Evolutionary conservation across 2,888 invertebrate species (phyloP).

Genomic region (Thereva nobilitata): DNA sequence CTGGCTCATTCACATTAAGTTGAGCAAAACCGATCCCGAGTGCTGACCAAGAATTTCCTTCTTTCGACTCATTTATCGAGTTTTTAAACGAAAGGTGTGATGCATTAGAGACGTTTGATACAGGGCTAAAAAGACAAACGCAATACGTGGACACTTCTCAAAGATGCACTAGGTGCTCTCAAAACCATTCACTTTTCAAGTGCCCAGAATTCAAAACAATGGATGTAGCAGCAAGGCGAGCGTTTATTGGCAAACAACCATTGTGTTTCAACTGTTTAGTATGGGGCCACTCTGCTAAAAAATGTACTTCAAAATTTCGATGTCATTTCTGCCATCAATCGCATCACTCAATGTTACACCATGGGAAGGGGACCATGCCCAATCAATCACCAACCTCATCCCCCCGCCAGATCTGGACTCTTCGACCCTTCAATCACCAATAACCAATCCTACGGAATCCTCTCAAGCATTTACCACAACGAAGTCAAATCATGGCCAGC

Average conservation of each 20-base stretch:
- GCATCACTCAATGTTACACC: conserved; percentile 6
- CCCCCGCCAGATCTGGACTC: too few species aligned
- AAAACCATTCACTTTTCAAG: neutral
- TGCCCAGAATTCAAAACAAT: conserved; percentile 13
- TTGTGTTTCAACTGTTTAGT: conserved; percentile 23
- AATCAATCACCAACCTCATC: too few species aligned
- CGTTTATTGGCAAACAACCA: neutral
- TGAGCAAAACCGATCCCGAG: conserved; percentile 8
- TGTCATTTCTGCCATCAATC: conserved; percentile 12
- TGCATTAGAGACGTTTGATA: conserved; percentile 9
- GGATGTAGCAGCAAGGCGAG: neutral
- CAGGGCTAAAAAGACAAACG: neutral
- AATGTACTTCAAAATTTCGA: neutral
- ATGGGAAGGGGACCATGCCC: too few species aligned
- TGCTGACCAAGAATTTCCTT: neutral
- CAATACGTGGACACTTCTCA: neutral
- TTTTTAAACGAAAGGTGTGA: neutral
- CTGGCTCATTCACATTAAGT: neutral
- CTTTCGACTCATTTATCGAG: too few species aligned
- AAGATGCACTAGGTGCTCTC: neutral
- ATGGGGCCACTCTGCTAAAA: neutral
- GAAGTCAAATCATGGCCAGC: neutral
- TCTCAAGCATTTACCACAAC: too few species aligned
- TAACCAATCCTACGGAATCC: too few species aligned
- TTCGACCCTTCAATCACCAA: too few species aligned